phyloP scores from a whole-genome alignment of 1,140 invertebrate genomes.

The Caerostris extrusa region DNA sequence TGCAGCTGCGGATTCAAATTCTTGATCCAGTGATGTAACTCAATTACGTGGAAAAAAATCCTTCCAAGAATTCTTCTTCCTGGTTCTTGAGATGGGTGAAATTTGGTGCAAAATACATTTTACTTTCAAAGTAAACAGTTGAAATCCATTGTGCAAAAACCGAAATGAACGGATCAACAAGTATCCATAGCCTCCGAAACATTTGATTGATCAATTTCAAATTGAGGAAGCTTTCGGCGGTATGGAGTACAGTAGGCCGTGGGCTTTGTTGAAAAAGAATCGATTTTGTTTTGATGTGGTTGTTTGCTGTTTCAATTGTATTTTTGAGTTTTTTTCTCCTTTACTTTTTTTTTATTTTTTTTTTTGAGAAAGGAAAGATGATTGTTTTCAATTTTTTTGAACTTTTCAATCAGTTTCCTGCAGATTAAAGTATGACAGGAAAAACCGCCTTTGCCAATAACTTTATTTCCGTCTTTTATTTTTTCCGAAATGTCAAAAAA shows the following conservation, averaged over 20 bases:
- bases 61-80: not conserved
- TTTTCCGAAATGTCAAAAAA: no score
- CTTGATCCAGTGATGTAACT: not conserved
- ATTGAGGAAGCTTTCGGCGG: slow-evolving; percentile 31
- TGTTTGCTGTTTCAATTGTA: slow-evolving; percentile 31
- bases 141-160: not conserved
- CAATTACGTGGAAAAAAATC: not conserved
- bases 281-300: slow-evolving; percentile 26
- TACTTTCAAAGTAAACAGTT: slow-evolving; percentile 45
- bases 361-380: not conserved
- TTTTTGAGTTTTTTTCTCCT: not conserved
- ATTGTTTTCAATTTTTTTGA: slow-evolving; percentile 45
- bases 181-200: slow-evolving; percentile 23
- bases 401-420: not conserved
- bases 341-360: not conserved
- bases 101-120: slow-evolving; percentile 31
- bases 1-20: not conserved
- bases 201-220: slow-evolving; percentile 62
- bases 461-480: not conserved
- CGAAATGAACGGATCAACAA: slow-evolving; percentile 39
- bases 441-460: not conserved
- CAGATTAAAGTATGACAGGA: slow-evolving; percentile 7
- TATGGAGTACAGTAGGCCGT: not conserved
- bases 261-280: not conserved
- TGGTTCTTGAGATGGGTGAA: not conserved